Evolutionary conservation across 2,888 invertebrate genomes (phyloP).

Genomic region (Pilophorus perplexus): DNA sequence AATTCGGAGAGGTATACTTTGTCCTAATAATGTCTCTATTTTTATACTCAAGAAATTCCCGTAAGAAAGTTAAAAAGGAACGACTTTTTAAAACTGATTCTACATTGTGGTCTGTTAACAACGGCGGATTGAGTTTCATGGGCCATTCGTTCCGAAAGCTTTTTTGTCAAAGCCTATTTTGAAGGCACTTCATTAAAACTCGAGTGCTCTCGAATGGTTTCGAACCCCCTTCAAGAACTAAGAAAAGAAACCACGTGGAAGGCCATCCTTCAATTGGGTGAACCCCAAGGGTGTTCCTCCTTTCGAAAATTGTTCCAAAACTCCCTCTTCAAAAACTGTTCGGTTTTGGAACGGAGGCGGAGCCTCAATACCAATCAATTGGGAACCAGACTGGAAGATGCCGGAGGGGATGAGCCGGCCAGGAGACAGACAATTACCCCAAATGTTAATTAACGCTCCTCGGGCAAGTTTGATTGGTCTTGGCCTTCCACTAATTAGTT

Average conservation of each 20-base stretch:
- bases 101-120: slow-evolving; percentile 31
- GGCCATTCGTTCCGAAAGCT: slow-evolving; percentile 25
- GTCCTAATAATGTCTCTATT: too few relatives aligned
- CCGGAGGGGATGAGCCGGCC: background rate
- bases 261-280: slow-evolving; percentile 12
- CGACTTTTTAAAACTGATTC: too few relatives aligned
- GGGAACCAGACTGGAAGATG: background rate
- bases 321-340: too few relatives aligned
- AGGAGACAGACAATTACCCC: slow-evolving; percentile 35
- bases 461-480: slow-evolving; percentile 29
- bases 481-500: slow-evolving; percentile 33
- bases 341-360: too few relatives aligned
- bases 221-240: slow-evolving; percentile 3
- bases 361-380: slow-evolving; percentile 10
- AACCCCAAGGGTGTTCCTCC: too few relatives aligned
- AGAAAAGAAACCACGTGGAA: slow-evolving; percentile 27
- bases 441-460: slow-evolving; percentile 40
- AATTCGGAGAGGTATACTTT: too few relatives aligned
- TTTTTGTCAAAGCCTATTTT: slow-evolving; percentile 28
- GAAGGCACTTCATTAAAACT: slow-evolving; percentile 33
- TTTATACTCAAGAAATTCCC: too few relatives aligned
- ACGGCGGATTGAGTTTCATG: slow-evolving; percentile 35
- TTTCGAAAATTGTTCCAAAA: too few relatives aligned
- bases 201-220: slow-evolving; percentile 19
- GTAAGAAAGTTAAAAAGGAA: too few relatives aligned